Conservation (phyloP, 2,888 invertebrate species). For the Drosophila siamana region DNA sequence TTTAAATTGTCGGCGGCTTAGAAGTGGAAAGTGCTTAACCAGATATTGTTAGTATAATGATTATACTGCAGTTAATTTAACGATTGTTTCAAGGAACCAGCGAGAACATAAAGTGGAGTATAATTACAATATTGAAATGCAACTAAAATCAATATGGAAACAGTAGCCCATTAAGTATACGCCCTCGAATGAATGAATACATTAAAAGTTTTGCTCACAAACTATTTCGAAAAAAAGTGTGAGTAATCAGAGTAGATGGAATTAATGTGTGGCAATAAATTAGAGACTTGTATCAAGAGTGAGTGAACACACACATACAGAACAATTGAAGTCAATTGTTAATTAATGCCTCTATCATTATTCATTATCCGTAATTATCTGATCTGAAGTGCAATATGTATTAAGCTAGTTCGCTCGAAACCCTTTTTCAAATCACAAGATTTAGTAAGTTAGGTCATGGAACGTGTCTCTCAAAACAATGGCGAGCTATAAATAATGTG, state of each 20-base stretch:
- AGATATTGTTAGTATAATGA: too few relatives aligned
- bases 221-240: neutral
- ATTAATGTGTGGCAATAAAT: neutral
- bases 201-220: neutral
- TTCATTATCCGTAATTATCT: neutral
- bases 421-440: neutral
- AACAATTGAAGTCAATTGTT: slow-evolving; percentile 1
- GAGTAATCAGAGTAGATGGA: neutral
- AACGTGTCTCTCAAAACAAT: slow-evolving; percentile 58
- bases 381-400: neutral
- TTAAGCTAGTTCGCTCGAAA: slow-evolving; percentile 21
- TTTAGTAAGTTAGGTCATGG: slow-evolving; percentile 74
- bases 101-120: too few relatives aligned
- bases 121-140: too few relatives aligned
- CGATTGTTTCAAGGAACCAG: too few relatives aligned
- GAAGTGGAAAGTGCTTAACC: too few relatives aligned
- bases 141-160: too few relatives aligned
- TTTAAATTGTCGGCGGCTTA: neutral
- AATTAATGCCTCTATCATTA: slow-evolving; percentile 8
- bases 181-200: neutral
- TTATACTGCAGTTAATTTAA: too few relatives aligned
- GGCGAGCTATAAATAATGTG: slow-evolving; percentile 60
- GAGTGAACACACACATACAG: too few relatives aligned
- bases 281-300: neutral
- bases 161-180: neutral